Evolutionary conservation across 2,113 vertebrate genomes (phyloP).

Genomic region (Pelobates fuscus): DNA sequence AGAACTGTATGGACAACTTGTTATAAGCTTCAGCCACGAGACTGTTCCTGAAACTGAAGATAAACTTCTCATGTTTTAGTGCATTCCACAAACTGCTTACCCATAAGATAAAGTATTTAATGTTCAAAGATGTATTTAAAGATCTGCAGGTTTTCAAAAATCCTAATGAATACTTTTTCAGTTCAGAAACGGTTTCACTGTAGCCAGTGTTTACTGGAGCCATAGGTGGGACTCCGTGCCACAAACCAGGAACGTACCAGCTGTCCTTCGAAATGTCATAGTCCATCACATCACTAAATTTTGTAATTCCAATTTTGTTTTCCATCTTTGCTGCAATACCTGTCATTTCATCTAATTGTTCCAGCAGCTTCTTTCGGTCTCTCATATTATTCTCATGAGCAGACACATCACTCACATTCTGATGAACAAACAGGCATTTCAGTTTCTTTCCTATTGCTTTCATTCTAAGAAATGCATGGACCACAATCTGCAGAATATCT

Average conservation of each 20-base stretch:
- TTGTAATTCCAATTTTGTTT: conserved; percentile 38
- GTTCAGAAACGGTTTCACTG: conserved; percentile 55
- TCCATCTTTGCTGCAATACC: conserved; percentile 67
- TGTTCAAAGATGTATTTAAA: conserved; percentile 52
- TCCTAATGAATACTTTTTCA: conserved; percentile 55
- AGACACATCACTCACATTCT: conserved; percentile 71
- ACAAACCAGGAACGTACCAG: conserved; percentile 63
- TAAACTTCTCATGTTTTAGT: conserved; percentile 29
- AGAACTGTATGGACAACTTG: conserved; percentile 48
- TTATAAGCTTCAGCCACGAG: conserved; percentile 49
- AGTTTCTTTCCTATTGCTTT: conserved; percentile 68
- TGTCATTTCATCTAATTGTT: conserved; percentile 68
- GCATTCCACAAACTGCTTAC: conserved; percentile 57
- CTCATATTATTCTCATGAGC: conserved; percentile 64
- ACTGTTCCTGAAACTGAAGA: conserved; percentile 51
- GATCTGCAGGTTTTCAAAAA: conserved; percentile 57
- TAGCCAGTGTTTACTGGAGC: conserved; percentile 61
- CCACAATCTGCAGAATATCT: no score
- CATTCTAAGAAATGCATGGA: conserved; percentile 73
- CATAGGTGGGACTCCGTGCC: conserved; percentile 63
- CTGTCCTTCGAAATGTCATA: conserved; percentile 50
- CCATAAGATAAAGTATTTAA: conserved; percentile 61
- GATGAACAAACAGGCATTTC: conserved; percentile 74
- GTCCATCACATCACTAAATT: conserved; percentile 52
- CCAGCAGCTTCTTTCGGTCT: conserved; percentile 64